Conservation (phyloP, 2,888 invertebrate species). For the Hypselothyrea guttata region DNA sequence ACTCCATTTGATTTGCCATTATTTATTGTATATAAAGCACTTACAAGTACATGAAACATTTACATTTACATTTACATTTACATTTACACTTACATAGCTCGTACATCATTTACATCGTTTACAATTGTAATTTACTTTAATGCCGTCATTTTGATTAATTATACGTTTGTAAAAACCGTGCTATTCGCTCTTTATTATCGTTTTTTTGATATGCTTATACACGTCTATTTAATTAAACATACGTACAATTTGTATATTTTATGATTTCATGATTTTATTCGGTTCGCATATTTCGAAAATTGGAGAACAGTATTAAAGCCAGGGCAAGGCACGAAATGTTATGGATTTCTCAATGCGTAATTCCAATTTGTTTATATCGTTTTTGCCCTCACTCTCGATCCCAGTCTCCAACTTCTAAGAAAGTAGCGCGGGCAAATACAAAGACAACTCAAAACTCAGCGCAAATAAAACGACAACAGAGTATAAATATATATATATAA, state of each 20-base stretch:
- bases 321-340: constrained; percentile 54
- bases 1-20: constrained; percentile 62
- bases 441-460: constrained; percentile 31
- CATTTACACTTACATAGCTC: background rate
- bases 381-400: constrained; percentile 21
- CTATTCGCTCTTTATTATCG: constrained; percentile 34
- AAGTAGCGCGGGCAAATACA: constrained; percentile 30
- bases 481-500: background rate
- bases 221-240: constrained; percentile 19
- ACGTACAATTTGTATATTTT: constrained; percentile 29
- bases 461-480: constrained; percentile 35
- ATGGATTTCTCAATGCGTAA: constrained; percentile 58
- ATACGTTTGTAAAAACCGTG: constrained; percentile 66
- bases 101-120: constrained; percentile 32
- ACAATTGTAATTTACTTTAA: constrained; percentile 50
- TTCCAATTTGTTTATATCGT: constrained; percentile 66
- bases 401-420: constrained; percentile 4
- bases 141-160: constrained; percentile 26
- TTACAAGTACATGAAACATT: constrained; percentile 18
- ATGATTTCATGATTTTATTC: constrained; percentile 58
- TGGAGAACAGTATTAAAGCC: constrained; percentile 75
- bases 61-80: constrained; percentile 8
- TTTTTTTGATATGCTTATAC: background rate
- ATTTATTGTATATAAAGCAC: constrained; percentile 59
- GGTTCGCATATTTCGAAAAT: constrained; percentile 65